phyloP scores from a whole-genome alignment of 64 coral and sea anemone genomes.

The Montipora capricornis region DNA sequence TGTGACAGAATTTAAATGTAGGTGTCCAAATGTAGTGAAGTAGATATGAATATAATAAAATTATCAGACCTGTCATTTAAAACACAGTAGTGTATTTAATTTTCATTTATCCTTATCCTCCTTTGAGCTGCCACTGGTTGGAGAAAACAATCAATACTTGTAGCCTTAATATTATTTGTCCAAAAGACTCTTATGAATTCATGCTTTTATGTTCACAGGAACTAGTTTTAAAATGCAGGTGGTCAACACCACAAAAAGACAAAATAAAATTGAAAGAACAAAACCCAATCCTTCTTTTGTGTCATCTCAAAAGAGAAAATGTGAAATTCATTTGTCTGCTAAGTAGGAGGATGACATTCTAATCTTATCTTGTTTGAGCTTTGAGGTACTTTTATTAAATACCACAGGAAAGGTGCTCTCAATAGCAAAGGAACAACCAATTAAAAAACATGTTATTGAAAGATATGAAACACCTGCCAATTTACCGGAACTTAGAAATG shows the following conservation, averaged over 20 bases:
- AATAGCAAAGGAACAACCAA: conserved; percentile 9
- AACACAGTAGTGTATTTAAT: too few species aligned
- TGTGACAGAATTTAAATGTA: too few species aligned
- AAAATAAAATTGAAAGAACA: neutral
- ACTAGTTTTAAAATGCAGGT: neutral
- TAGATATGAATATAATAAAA: too few species aligned
- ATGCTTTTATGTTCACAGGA: neutral
- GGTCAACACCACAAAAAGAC: neutral
- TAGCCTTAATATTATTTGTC: neutral
- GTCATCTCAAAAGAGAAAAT: neutral
- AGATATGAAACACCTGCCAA: conserved; percentile 10
- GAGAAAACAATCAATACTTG: neutral
- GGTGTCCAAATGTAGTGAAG: too few species aligned
- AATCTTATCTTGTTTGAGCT: neutral
- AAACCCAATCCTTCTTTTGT: neutral
- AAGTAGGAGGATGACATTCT: neutral
- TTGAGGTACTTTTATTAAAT: neutral
- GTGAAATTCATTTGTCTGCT: neutral
- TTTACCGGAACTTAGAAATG: neutral
- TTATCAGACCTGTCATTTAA: too few species aligned
- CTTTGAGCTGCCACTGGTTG: too few species aligned
- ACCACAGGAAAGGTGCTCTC: neutral
- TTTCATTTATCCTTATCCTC: too few species aligned
- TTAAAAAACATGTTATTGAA: neutral
- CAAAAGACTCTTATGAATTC: neutral